phyloP scores from a whole-genome alignment of 1,140 invertebrate species.

The Pachypsylla venusta region DNA sequence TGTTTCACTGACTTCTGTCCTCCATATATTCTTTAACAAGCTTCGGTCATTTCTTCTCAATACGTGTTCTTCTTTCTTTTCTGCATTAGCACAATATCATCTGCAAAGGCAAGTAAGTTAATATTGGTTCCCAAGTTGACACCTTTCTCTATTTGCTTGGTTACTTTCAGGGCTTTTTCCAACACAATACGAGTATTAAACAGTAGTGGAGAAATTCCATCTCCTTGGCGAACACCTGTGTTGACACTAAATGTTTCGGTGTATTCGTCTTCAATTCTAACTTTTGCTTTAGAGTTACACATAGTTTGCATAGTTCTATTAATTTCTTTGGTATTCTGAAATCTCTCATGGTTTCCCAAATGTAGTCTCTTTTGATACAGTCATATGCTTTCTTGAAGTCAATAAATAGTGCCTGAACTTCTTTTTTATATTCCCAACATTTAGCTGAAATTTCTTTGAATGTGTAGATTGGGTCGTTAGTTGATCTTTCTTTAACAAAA shows the following conservation, averaged over 20 bases:
- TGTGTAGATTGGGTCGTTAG: slow-evolving; percentile 12
- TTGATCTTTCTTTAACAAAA: slow-evolving; percentile 16
- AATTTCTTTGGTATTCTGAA: slow-evolving; percentile 16
- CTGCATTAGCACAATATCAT: slow-evolving; percentile 5
- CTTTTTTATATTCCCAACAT: slow-evolving; percentile 23
- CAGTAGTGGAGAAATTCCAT: slow-evolving; percentile 10
- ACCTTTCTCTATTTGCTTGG: not conserved
- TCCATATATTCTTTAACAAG: too few species aligned
- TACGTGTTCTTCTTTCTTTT: not conserved
- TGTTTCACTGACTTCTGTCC: too few species aligned
- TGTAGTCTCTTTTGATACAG: slow-evolving; percentile 7
- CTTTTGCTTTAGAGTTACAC: slow-evolving; percentile 10
- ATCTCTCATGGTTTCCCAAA: slow-evolving; percentile 11
- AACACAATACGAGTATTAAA: slow-evolving; percentile 13
- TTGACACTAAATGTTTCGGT: not conserved
- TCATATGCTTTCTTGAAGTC: slow-evolving; percentile 18
- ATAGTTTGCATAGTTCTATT: slow-evolving; percentile 2
- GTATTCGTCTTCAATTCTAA: not conserved
- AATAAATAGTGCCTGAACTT: slow-evolving; percentile 35
- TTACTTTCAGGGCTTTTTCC: slow-evolving; percentile 8
- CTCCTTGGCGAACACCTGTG: slow-evolving; percentile 12
- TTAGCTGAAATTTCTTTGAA: slow-evolving; percentile 6
- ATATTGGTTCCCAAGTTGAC: slow-evolving; percentile 8
- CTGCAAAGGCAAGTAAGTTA: slow-evolving; percentile 10
- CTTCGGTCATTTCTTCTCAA: too few species aligned